Evolutionary conservation across 2,888 invertebrate species (phyloP), one percentile per base, ranked within the genome.

Genomic region (Dicyrtomina minuta): DNA sequence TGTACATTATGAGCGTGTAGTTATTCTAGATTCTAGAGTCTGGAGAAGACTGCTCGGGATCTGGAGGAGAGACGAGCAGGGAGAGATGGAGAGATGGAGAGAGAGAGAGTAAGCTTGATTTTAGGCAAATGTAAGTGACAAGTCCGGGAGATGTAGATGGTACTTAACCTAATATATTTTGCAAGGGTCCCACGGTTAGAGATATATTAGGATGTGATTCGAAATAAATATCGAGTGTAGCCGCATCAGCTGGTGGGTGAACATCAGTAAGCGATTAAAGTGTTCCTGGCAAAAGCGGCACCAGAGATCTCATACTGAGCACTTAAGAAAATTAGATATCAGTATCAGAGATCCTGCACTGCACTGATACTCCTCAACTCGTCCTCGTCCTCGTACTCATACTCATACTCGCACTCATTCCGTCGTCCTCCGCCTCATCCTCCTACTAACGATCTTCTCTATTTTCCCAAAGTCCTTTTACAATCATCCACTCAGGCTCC

Each of bases 281-380:
- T 74, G 73, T 73, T 72, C 62, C 71, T 68, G 66, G 72, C 70
- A 73, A 72, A 73, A 73, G 65, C 71, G 64, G 72, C 71, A 72
- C 68, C 70, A 73, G 77, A 75, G 73, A 75, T 75, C 71, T 72
- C 73, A 70, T 75, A 72, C 74, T 75, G 73, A 77, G 78, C 78
- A 78, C 78, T 78, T 78, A 78, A 77, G 78, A 78, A 78, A 78
- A 78, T 78, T 78, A 78, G 75, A 78, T 75, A 75, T 76, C 77
- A 74, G 73, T 70, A 64, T 24, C 61, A 66, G 46, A 27, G 26
- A 64, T 43, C 51, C 22, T 24, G 12, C 72, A 66, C 60, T 72
- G 65, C 67, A 72, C 70, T 60, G 66, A 62, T 70, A 68, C 46
- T 41, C 60, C 51, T 61, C 49, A 59, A 67, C 56, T 56, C 66